Percentiles rank a stretch among this genome's conserved stretches.
phyloP scores from a whole-genome alignment of 2,113 vertebrate species.

The Microtus montanus region DNA sequence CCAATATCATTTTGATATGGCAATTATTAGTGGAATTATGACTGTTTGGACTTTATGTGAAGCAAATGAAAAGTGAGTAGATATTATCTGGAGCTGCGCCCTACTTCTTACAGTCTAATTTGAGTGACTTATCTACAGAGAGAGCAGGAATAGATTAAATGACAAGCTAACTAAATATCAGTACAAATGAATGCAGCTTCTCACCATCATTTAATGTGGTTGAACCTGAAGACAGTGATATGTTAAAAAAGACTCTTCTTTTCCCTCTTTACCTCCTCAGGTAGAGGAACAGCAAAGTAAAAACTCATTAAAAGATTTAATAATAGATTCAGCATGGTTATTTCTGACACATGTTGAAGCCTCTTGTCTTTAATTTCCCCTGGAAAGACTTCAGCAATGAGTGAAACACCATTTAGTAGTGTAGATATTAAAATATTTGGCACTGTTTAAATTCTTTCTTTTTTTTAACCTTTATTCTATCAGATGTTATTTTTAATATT shows the following conservation, averaged over 20 bases:
- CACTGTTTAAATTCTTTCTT: not conserved
- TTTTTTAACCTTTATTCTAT: not conserved
- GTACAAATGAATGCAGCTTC: not conserved
- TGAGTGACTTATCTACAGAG: constrained; percentile 11
- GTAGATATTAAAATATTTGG: not conserved
- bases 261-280: not conserved
- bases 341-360: not conserved
- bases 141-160: constrained; percentile 31
- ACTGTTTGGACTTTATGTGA: constrained; percentile 15
- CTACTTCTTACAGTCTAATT: constrained; percentile 29
- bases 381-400: not conserved
- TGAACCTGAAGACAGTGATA: not conserved
- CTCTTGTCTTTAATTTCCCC: constrained; percentile 29
- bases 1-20: not conserved
- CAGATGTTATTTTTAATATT: not conserved
- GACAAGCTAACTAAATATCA: not conserved
- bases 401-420: not conserved
- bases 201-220: not conserved
- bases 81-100: not conserved
- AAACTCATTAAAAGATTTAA: not conserved
- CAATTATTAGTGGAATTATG: not conserved
- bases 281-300: not conserved
- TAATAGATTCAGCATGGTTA: not conserved
- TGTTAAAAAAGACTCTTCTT: not conserved
- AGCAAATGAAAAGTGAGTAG: not conserved